phyloP scores from a whole-genome alignment of 2,888 invertebrate genomes.

The Andrena bucephala region DNA sequence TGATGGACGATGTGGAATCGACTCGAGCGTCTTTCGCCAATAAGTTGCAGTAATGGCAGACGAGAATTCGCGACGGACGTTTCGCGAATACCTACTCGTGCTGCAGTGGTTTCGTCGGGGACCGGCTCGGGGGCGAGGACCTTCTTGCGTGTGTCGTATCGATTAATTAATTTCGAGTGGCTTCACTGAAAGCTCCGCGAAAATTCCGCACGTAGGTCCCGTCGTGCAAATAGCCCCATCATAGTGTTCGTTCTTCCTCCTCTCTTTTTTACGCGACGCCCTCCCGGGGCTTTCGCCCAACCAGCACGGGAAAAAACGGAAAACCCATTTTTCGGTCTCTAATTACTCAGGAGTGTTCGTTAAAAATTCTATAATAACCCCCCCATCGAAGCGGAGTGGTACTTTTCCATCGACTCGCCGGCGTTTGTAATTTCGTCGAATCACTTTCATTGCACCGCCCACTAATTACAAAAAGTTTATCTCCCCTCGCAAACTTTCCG shows the following conservation, averaged over 20 bases:
- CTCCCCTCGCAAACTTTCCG: background rate
- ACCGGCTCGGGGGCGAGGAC: too few relatives aligned
- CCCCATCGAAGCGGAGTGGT: too few relatives aligned
- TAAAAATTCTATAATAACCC: conserved; percentile 40
- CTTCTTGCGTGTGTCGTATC: background rate
- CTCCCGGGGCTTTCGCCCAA: too few relatives aligned
- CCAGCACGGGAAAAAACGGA: background rate
- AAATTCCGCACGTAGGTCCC: background rate
- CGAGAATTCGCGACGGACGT: too few relatives aligned
- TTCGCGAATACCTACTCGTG: too few relatives aligned
- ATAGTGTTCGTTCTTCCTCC: too few relatives aligned
- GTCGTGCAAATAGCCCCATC: too few relatives aligned
- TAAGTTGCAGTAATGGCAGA: background rate
- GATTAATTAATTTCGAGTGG: conserved; percentile 32
- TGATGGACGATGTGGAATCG: background rate
- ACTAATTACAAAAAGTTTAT: background rate
- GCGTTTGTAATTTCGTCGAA: conserved; percentile 4
- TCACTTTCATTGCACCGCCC: background rate
- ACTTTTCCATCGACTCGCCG: conserved; percentile 9
- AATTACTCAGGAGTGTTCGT: conserved; percentile 38
- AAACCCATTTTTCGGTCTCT: conserved; percentile 16
- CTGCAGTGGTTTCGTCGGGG: too few relatives aligned
- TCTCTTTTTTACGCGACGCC: too few relatives aligned
- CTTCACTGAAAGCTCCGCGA: background rate
- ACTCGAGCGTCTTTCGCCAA: background rate